These are phyloP conservation scores for Tachina fera DNA, from an alignment of 2,888 invertebrate species.

Conservation along the genomic window DNA sequence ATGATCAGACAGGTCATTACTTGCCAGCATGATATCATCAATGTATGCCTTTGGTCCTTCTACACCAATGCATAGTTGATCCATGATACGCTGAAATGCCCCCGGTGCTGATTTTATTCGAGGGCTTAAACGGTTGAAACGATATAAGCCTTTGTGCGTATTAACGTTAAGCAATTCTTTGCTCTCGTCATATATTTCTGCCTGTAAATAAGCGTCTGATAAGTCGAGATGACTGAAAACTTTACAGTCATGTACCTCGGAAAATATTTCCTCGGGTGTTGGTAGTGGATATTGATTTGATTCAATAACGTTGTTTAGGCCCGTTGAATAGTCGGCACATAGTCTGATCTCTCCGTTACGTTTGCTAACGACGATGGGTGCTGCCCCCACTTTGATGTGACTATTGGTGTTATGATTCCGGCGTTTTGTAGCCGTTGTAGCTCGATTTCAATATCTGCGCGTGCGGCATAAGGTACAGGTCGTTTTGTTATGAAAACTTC, in stretches of 20 bases:
- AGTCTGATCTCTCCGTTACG: too few species aligned
- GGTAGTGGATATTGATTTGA: constrained; percentile 68
- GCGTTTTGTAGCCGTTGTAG: too few species aligned
- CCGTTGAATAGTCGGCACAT: too few species aligned
- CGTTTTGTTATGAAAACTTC: constrained; percentile 50
- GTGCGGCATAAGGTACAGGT: too few species aligned
- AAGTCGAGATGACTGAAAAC: constrained; percentile 59
- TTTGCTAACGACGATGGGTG: too few species aligned
- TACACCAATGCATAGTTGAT: constrained; percentile 62
- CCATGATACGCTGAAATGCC: constrained; percentile 69
- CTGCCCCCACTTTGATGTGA: too few species aligned
- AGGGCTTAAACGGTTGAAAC: constrained; percentile 63
- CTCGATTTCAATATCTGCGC: too few species aligned
- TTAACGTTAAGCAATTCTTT: constrained; percentile 63
- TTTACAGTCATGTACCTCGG: constrained; percentile 20
- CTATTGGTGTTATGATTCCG: too few species aligned
- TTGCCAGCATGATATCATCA: too few species aligned
- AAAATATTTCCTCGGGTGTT: constrained; percentile 23
- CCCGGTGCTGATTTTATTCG: constrained; percentile 72
- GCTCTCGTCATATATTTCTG: constrained; percentile 52
- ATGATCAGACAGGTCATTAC: too few species aligned
- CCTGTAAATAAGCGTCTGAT: constrained; percentile 72
- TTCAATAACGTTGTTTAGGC: constrained; percentile 64
- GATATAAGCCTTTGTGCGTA: constrained; percentile 64
- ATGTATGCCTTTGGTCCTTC: constrained; percentile 22